Evolutionary conservation across 2,113 vertebrate genomes (phyloP).

Genomic region (Microcebus lehilahytsara): DNA sequence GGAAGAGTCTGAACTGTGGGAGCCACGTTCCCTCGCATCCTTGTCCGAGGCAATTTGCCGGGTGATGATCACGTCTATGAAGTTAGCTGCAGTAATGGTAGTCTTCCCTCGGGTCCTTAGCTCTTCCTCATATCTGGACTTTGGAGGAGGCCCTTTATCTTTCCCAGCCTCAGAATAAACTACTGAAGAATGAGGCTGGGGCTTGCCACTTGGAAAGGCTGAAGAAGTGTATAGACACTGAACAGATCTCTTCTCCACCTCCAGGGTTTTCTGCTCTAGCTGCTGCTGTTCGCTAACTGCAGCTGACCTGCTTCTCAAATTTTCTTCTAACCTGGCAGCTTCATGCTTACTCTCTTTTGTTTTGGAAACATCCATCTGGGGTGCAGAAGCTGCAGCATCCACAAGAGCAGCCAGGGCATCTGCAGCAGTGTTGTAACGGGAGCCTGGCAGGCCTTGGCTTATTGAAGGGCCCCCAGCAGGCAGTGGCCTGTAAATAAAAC

Average conservation of each 20-base stretch:
- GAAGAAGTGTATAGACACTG: slow-evolving; percentile 87
- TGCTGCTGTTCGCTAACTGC: slow-evolving; percentile 87
- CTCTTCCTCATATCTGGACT: slow-evolving; percentile 98
- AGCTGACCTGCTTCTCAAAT: slow-evolving; percentile 86
- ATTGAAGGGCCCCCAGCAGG: slow-evolving; percentile 85
- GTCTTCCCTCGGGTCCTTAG: slow-evolving; percentile 97
- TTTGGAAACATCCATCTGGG: slow-evolving; percentile 96
- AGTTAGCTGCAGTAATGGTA: slow-evolving; percentile 98
- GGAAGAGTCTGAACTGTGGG: slow-evolving; percentile 97
- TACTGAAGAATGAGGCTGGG: slow-evolving; percentile 86
- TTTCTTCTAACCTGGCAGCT: slow-evolving; percentile 89
- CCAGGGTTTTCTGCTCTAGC: slow-evolving; percentile 85
- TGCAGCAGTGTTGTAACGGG: slow-evolving; percentile 95
- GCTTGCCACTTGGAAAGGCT: slow-evolving; percentile 88
- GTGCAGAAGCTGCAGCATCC: slow-evolving; percentile 94
- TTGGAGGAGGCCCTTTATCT: slow-evolving; percentile 94
- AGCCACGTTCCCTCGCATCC: slow-evolving; percentile 94
- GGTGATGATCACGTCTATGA: slow-evolving; percentile 99
- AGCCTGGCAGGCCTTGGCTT: slow-evolving; percentile 87
- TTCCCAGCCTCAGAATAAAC: slow-evolving; percentile 91
- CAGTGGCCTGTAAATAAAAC: slow-evolving; percentile 84
- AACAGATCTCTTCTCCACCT: slow-evolving; percentile 88
- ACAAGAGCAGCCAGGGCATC: slow-evolving; percentile 96
- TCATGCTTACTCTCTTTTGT: slow-evolving; percentile 94
- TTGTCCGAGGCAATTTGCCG: slow-evolving; percentile 98